Evolutionary conservation across 2,797 vertebrate species (phyloP), one percentile per base, ranked within the genome.

Genomic region (Tokudaia tokunoshimensis): DNA sequence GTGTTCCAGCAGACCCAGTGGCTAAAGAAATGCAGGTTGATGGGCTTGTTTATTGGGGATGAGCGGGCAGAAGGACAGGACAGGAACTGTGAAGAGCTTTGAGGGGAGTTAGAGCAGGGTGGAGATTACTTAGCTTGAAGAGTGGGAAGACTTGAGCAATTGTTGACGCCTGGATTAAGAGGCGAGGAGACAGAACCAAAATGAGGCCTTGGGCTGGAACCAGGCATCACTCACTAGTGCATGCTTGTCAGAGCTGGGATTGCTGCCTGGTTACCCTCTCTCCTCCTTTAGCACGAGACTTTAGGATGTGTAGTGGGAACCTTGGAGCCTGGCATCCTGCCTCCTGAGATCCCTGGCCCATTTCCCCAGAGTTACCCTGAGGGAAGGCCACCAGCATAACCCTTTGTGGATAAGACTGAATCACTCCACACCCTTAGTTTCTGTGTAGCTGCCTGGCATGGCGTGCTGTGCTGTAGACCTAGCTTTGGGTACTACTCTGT

Each of bases 221-320:
- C 63, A 84, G 65, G 47, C 87, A 57, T 80, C 24, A 15, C 52
- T 34, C 50, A 67, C 37, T 29, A 44, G 6, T 15, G 12, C 22
- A 9, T 15, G 76, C 75, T 75, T 17, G 67, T 55, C 12, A 34
- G 82, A 52, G 80, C 89, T 44, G 12, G 86, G 50, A 61, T 10
- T 86, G 83, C 83, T 90, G 63, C 90, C 44, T 37, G 44, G 47
- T 74, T 44, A 50, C 94, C 29, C 47, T 82, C 63, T 88, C n/a
- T 76, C n/a, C 89, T 88, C 47, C 70, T 76, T 89, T 79, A 67
- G 83, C 41, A 22, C 0, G 37, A 89, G 78, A 75, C 63, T 72
- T 70, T 24, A 37, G 55, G 65, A 19, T 81, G 26, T 57, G 78
- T 79, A 47, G 17, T n/a, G 52, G 90, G 88, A 63, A 50, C 52